Evolutionary conservation across 2,113 vertebrate genomes (phyloP).

Genomic region (human): GRCh38 chr4:25089001-25089500

Average conservation of each 20-base stretch:
- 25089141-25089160: conserved; percentile 79
- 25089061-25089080: conserved; percentile 82
- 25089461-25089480: background rate
- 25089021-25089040: conserved; percentile 79
- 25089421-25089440: background rate
- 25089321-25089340: background rate
- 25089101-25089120: conserved; percentile 71
- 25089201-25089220: background rate
- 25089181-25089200: background rate
- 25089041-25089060: conserved; percentile 81
- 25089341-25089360: background rate
- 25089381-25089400: background rate
- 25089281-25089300: background rate
- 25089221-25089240: background rate
- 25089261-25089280: background rate
- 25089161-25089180: conserved; percentile 57
- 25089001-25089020: conserved; percentile 76
- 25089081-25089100: conserved; percentile 78
- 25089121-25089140: conserved; percentile 77
- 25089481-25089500: background rate
- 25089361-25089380: background rate
- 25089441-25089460: background rate
- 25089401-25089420: background rate
- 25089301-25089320: background rate
- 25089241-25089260: background rate